phyloP scores from a whole-genome alignment of 2,113 vertebrate species.

The Pongo pygmaeus region DNA sequence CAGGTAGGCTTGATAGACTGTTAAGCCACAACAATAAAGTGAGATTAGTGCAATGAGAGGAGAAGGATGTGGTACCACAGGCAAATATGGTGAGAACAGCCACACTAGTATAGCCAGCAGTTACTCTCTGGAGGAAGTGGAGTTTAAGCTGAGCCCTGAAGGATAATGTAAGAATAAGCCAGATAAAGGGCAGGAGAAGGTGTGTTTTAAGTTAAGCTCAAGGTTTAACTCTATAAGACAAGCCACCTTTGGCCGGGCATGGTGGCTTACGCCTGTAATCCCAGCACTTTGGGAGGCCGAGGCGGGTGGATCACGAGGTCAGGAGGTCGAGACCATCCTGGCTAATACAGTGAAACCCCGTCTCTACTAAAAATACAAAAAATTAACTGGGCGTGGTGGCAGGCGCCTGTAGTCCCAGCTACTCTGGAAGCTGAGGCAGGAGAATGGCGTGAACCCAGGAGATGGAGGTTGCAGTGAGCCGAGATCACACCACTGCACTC shows the following conservation, averaged over 20 bases:
- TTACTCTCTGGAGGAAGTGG: neutral
- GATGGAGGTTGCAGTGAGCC: too few species aligned
- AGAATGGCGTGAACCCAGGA: too few species aligned
- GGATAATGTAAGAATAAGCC: neutral
- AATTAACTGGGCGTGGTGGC: too few species aligned
- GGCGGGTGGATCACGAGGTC: too few species aligned
- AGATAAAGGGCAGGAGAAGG: neutral
- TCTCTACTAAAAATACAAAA: too few species aligned
- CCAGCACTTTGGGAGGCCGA: too few species aligned
- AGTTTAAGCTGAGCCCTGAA: neutral
- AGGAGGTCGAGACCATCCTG: too few species aligned
- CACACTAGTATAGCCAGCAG: neutral
- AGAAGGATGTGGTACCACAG: neutral
- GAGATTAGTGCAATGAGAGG: neutral
- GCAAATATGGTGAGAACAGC: neutral
- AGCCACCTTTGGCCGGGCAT: neutral
- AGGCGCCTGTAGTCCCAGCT: too few species aligned
- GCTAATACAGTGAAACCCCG: too few species aligned
- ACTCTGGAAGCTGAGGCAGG: too few species aligned
- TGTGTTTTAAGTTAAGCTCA: neutral
- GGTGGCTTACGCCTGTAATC: too few species aligned
- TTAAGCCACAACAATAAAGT: neutral
- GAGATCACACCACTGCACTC: too few species aligned
- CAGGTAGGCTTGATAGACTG: neutral
- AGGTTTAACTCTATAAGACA: neutral